Conservation (phyloP, 2,113 vertebrate genomes). For the Vulpes vulpes region DNA sequence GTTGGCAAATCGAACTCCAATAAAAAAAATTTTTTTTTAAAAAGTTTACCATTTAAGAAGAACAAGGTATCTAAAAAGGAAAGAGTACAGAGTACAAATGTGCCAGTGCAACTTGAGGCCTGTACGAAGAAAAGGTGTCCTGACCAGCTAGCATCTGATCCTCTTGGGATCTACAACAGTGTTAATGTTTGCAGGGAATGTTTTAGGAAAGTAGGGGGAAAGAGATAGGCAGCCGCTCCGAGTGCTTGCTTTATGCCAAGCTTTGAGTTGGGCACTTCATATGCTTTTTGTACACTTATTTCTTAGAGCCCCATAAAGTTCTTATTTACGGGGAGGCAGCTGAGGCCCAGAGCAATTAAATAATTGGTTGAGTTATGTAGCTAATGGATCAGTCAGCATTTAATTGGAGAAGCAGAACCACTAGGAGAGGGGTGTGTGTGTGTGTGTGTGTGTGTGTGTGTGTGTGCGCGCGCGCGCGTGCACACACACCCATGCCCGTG, state of each 20-base stretch:
- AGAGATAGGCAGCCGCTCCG: not conserved
- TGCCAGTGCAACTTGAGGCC: not conserved
- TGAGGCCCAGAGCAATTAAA: not conserved
- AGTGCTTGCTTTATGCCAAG: not conserved
- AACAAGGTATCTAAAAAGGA: not conserved
- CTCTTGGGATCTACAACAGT: not conserved
- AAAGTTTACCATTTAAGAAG: not conserved
- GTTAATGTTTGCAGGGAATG: not conserved
- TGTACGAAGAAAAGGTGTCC: not conserved
- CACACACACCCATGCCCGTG: too few relatives aligned
- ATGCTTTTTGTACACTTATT: conserved; percentile 20
- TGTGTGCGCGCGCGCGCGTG: not conserved
- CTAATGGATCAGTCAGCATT: not conserved
- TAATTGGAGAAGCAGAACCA: not conserved
- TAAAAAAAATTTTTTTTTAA: too few relatives aligned
- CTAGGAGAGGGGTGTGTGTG: not conserved
- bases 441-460: not conserved
- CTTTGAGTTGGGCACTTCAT: not conserved
- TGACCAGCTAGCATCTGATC: not conserved
- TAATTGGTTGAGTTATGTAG: not conserved
- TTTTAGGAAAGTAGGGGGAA: not conserved
- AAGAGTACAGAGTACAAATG: not conserved
- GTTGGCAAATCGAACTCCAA: too few relatives aligned
- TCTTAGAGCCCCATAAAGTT: not conserved
- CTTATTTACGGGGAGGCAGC: not conserved